Conservation (phyloP, 2,797 vertebrate species). For the Otus scops region DNA sequence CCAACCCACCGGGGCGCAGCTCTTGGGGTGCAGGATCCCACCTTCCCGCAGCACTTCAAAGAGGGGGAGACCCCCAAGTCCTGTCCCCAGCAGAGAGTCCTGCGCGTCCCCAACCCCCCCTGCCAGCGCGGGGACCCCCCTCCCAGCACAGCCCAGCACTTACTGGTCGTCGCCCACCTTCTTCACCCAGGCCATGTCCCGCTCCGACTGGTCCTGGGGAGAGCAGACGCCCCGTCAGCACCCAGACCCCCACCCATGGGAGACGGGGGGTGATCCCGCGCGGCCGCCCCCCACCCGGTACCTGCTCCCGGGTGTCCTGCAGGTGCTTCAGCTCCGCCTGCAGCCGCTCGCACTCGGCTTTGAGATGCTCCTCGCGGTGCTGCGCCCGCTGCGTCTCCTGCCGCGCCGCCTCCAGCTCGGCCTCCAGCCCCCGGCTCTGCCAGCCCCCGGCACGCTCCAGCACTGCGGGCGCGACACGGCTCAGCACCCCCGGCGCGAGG, state of each 20-base stretch:
- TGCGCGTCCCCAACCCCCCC: fast-evolving
- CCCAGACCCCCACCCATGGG: not conserved
- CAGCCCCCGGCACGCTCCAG: slow-evolving; percentile 86
- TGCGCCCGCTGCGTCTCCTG: slow-evolving; percentile 90
- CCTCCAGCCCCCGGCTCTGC: slow-evolving; percentile 88
- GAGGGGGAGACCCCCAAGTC: not conserved
- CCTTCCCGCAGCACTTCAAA: not conserved
- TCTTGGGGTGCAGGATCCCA: not conserved
- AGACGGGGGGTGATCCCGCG: fast-evolving
- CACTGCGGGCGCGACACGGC: slow-evolving; percentile 63
- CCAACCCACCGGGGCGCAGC: fast-evolving
- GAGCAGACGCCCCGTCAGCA: not conserved
- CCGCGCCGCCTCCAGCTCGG: slow-evolving; percentile 88
- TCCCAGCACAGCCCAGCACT: slow-evolving; percentile 68
- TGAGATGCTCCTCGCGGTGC: slow-evolving; percentile 90
- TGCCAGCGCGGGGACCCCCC: not conserved
- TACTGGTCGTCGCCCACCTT: slow-evolving; percentile 98
- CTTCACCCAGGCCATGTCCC: slow-evolving; percentile 98
- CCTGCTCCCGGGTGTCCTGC: slow-evolving; percentile 86
- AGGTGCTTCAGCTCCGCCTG: slow-evolving; percentile 89
- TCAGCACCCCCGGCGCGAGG: not conserved
- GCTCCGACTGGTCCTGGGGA: slow-evolving; percentile 91
- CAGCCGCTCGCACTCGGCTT: slow-evolving; percentile 87
- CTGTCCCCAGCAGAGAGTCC: not conserved
- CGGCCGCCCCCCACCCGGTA: fast-evolving